Percentiles rank a stretch among this genome's conserved stretches.
phyloP scores from a whole-genome alignment of 64 coral and sea anemone species.

The Stylophora pistillata region DNA sequence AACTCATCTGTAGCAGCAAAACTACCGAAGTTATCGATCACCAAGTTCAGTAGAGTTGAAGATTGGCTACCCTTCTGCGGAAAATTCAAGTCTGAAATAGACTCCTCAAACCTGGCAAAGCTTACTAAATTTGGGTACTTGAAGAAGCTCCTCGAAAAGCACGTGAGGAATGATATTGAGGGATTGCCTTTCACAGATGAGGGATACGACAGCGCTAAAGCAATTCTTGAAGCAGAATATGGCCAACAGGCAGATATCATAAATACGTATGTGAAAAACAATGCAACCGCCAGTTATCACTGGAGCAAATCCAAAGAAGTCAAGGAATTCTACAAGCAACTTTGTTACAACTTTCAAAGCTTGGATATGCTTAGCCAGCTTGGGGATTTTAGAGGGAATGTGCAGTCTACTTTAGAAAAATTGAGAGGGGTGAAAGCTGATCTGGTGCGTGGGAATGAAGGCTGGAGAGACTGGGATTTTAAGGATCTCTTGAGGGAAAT shows the following conservation, averaged over 20 bases:
- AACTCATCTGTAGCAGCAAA: no score
- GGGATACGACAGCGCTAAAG: slow-evolving; percentile 43
- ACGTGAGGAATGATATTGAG: no score
- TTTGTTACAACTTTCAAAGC: slow-evolving; percentile 15
- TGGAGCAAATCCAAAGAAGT: slow-evolving; percentile 4
- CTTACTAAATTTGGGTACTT: no score
- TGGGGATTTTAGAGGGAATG: background rate
- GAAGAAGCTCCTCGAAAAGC: no score
- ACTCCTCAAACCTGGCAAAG: no score
- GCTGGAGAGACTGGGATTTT: slow-evolving; percentile 30
- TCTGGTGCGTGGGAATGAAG: slow-evolving; percentile 9
- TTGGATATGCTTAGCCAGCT: background rate
- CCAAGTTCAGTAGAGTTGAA: slow-evolving; percentile 53
- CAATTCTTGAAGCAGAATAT: slow-evolving; percentile 48
- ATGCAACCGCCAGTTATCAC: slow-evolving; percentile 29
- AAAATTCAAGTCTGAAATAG: slow-evolving; percentile 38
- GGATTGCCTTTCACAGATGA: slow-evolving; percentile 44
- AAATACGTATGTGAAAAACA: slow-evolving; percentile 31
- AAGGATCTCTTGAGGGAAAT: background rate
- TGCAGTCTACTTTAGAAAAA: background rate
- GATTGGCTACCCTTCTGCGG: slow-evolving; percentile 58
- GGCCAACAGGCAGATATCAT: slow-evolving; percentile 29
- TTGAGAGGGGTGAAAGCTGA: slow-evolving; percentile 26
- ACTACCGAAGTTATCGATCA: slow-evolving; percentile 61
- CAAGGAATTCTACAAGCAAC: slow-evolving; percentile 6